Conservation (phyloP, 2,888 invertebrate species). For the Chrysina gloriosa region DNA sequence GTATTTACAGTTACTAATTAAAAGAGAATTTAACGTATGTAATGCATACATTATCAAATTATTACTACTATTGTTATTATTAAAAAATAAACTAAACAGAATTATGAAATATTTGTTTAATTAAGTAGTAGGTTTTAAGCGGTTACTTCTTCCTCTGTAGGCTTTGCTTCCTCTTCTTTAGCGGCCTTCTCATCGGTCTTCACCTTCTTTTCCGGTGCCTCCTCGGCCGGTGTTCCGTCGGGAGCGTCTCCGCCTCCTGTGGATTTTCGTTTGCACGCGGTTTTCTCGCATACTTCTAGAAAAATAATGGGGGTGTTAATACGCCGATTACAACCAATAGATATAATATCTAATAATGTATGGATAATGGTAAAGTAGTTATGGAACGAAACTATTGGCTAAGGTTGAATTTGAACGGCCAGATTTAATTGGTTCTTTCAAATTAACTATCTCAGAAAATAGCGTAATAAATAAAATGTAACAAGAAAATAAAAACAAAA, state of each 20-base stretch:
- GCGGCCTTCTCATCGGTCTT: slow-evolving; percentile 74
- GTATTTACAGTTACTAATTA: slow-evolving; percentile 37
- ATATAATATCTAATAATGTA: slow-evolving; percentile 17
- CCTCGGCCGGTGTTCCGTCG: slow-evolving; percentile 65
- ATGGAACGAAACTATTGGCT: no score
- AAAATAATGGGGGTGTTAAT: slow-evolving; percentile 3
- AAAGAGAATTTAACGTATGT: slow-evolving; percentile 43
- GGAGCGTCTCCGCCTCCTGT: slow-evolving; percentile 68
- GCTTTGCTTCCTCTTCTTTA: slow-evolving; percentile 68
- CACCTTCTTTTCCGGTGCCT: slow-evolving; percentile 79
- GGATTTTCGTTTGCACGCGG: slow-evolving; percentile 77
- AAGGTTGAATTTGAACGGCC: no score
- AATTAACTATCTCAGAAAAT: no score
- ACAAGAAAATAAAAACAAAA: no score
- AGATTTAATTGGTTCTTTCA: no score
- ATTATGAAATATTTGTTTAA: slow-evolving; percentile 35
- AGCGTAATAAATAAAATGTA: no score
- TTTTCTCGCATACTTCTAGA: slow-evolving; percentile 61
- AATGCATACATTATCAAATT: slow-evolving; percentile 38
- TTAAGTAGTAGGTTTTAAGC: slow-evolving; percentile 64
- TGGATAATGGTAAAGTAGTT: neutral
- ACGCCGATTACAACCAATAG: neutral
- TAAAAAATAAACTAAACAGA: slow-evolving; percentile 43
- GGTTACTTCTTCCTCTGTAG: slow-evolving; percentile 64
- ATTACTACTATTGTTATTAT: slow-evolving; percentile 14